Base-by-base conservation (phyloP, 2,888 invertebrate species). In the Orthosia cruda region DNA sequence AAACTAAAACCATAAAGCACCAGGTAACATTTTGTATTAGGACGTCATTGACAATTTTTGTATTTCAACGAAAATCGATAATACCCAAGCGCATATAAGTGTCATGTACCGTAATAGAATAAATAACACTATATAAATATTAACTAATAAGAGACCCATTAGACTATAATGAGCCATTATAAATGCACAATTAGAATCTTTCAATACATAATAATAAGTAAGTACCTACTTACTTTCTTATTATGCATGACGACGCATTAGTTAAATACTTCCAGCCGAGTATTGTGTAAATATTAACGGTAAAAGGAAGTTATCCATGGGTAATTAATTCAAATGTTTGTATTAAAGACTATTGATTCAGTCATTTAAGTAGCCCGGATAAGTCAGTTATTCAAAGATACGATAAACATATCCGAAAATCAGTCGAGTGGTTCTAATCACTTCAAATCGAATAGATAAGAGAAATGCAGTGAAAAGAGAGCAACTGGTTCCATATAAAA, bases 211-310 rank as follows among this genome's bases (percentile, higher is more conserved):
- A 63, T 68, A 68, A 18, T 47, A 45, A 71, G 61, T 72, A 45
- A 71, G 54, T 77, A 70, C 57, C 15, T n/a, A 71, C 75, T 62
- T 62, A 47, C 54, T 55, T 74, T 52, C 47, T 83, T 84, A 76
- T 71, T 84, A 84, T 71, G 81, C 81, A 76, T 84, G 76, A 76
- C 84, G 81, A 16, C 18, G 62, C 71, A 74, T 71, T 68, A 59
- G 57, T 62, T 76, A 40, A 79, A 66, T 83, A 64, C 55, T 68
- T 68, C 54, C 20, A 71, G 45, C 61, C 61, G 77, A 59, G 73
- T 71, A 81, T 74, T 84, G 59, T 75, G 75, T 82, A 74, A 61
- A 78, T 61, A 75, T 70, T 77, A 82, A 85, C 85, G 77, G 77
- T 82, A 57, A 57, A 68, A 64, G 81, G 81, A 77, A 77, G 69